These are phyloP conservation scores for Deilephila porcellus DNA, from an alignment of 2,888 invertebrate species.

Conservation along the genomic window DNA sequence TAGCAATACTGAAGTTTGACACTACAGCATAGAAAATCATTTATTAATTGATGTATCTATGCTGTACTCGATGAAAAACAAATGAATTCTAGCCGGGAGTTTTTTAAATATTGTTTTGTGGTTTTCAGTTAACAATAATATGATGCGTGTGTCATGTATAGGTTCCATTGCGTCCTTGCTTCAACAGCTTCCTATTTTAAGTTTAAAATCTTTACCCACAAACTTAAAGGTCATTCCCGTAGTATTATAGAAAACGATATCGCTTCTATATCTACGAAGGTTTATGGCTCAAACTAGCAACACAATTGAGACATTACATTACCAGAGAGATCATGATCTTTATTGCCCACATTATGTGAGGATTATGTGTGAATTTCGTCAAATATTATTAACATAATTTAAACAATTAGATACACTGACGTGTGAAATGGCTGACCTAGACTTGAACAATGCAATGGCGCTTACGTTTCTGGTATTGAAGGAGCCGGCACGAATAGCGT, in stretches of 20 bases:
- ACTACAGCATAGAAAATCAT: too few species aligned
- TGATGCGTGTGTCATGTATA: too few species aligned
- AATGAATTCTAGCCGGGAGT: too few species aligned
- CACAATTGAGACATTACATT: background rate
- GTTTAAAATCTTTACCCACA: background rate
- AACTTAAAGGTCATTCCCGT: background rate
- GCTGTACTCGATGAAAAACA: too few species aligned
- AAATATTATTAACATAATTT: conserved; percentile 25
- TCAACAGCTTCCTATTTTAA: background rate
- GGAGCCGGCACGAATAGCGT: background rate
- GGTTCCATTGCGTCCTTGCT: background rate
- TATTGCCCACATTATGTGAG: conserved; percentile 23
- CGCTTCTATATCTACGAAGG: background rate
- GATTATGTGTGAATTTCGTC: conserved; percentile 28
- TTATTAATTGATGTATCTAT: too few species aligned
- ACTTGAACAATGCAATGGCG: background rate
- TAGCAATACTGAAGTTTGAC: too few species aligned
- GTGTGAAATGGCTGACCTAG: conserved; percentile 21
- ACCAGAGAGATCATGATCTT: background rate
- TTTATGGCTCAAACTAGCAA: background rate
- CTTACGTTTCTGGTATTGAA: background rate
- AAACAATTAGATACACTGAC: conserved; percentile 5
- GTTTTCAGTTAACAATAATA: too few species aligned
- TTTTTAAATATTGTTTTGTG: too few species aligned
- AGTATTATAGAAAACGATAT: conserved; percentile 3